Base-by-base conservation (phyloP, 2,888 invertebrate genomes). In the Perdita meconis region DNA sequence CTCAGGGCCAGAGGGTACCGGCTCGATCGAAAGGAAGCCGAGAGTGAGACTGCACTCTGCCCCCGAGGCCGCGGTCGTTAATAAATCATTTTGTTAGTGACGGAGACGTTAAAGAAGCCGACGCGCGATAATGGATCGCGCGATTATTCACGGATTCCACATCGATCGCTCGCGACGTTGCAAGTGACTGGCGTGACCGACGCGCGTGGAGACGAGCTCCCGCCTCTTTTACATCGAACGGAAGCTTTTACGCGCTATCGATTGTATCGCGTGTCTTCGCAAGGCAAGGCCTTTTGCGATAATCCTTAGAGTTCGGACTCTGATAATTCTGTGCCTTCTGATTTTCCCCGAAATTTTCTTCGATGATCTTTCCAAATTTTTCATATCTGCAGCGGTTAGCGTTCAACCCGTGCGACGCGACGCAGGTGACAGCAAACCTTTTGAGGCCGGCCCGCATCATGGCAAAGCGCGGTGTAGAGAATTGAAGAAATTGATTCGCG, bases 171-270 rank as follows among this genome's bases (percentile, higher is more conserved):
- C 26, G 42, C 66, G 80, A 71, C 63, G 65, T 61, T 84, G 83
- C 81, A 56, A 81, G 76, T 77, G 85, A 85, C 85, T 78, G 53
- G 80, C 85, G 83, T 85, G 85, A 85, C 85, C 83, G 61, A 69
- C 36, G 68, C 63, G 50, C 66, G 69, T 67, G 69, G 63, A 81
- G 64, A 66, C 19, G 19, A 19, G 56, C 63, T 60, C 51, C 72
- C 81, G 80, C 69, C 73, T 75, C 57, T 72, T 84, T 79, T 67
- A 51, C 68, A 61, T 75, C 47, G 24, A 34, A 40, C 34, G 26
- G 44, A 64, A 42, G 40, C 30, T 30, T 30, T 30, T 30, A 30
- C 30, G n/a, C 42, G n/a, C 47, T 60, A 47, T 51, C 12, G 26
- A 38, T 12, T 10, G 10, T 22, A 19, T 47, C 22, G 47, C 47